Conservation (phyloP, 2,113 vertebrate genomes). For the Bubo bubo region DNA sequence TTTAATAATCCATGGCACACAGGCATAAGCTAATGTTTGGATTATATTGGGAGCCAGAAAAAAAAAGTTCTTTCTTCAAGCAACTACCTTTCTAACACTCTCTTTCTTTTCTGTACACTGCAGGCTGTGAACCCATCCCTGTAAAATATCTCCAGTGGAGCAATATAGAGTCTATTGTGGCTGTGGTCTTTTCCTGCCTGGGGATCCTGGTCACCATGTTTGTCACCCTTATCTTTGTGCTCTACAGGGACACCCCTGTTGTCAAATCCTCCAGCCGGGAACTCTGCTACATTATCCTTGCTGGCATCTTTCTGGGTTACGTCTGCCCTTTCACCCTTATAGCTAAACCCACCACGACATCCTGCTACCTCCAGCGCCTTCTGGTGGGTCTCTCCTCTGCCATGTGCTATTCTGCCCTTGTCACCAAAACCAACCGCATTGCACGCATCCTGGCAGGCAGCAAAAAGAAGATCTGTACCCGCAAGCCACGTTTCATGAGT, state of each 20-base stretch:
- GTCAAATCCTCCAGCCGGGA: conserved; percentile 98
- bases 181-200: conserved; percentile 94
- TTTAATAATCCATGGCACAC: background rate
- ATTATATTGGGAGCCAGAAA: background rate
- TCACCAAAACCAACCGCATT: conserved; percentile 98
- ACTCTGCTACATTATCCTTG: conserved; percentile 97
- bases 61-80: background rate
- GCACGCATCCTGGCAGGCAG: conserved; percentile 97
- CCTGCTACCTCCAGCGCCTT: conserved; percentile 96
- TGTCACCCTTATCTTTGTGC: conserved; percentile 96
- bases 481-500: conserved; percentile 97
- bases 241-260: conserved; percentile 97
- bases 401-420: conserved; percentile 97
- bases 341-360: conserved; percentile 88
- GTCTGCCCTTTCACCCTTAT: conserved; percentile 97
- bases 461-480: conserved; percentile 99
- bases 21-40: background rate
- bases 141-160: conserved; percentile 94
- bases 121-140: conserved; percentile 90
- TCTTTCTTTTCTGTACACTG: conserved; percentile 53
- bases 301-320: conserved; percentile 95
- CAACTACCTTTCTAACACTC: background rate
- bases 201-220: conserved; percentile 97
- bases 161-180: conserved; percentile 93
- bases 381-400: conserved; percentile 94